Evolutionary conservation across 2,113 vertebrate species (phyloP).

Genomic region (Thymallus thymallus): DNA sequence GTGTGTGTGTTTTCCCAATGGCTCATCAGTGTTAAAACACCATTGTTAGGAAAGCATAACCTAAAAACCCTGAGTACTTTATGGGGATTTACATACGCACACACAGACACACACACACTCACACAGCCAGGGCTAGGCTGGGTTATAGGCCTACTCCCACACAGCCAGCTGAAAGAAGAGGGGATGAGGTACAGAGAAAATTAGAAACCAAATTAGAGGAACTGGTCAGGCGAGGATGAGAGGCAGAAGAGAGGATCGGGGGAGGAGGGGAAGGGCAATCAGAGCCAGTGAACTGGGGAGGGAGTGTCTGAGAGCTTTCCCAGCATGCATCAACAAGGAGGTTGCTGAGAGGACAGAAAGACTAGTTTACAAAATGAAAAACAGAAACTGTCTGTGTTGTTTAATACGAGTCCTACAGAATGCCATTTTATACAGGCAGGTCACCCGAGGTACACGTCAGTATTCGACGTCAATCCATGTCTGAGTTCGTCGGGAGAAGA

Average conservation of each 20-base stretch:
- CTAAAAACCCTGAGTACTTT: conserved; percentile 38
- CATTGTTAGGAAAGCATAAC: conserved; percentile 31
- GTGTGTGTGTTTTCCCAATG: conserved; percentile 36
- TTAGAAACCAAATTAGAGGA: conserved; percentile 73
- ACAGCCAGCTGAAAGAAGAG: conserved; percentile 58
- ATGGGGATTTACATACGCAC: conserved; percentile 44
- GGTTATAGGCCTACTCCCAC: conserved; percentile 45
- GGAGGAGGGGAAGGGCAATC: conserved; percentile 60
- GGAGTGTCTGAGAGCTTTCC: conserved; percentile 62
- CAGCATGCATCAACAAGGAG: conserved; percentile 62
- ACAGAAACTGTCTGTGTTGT: conserved; percentile 7
- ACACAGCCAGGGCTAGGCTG: conserved; percentile 32
- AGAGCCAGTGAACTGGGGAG: conserved; percentile 63
- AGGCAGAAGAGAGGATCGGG: conserved; percentile 35
- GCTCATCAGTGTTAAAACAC: conserved; percentile 51
- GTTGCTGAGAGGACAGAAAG: conserved; percentile 67
- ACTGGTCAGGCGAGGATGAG: conserved; percentile 65
- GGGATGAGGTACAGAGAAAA: conserved; percentile 62
- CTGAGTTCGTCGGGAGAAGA: conserved; percentile 5
- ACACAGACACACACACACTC: too few species aligned
- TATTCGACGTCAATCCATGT: too few species aligned
- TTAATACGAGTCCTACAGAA: neutral
- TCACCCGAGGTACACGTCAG: too few species aligned
- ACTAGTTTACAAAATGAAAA: conserved; percentile 32
- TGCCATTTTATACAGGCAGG: too few species aligned